These are phyloP conservation scores for Rhaphigaster nebulosa DNA, from an alignment of 2,888 invertebrate species.

Conservation along the genomic window DNA sequence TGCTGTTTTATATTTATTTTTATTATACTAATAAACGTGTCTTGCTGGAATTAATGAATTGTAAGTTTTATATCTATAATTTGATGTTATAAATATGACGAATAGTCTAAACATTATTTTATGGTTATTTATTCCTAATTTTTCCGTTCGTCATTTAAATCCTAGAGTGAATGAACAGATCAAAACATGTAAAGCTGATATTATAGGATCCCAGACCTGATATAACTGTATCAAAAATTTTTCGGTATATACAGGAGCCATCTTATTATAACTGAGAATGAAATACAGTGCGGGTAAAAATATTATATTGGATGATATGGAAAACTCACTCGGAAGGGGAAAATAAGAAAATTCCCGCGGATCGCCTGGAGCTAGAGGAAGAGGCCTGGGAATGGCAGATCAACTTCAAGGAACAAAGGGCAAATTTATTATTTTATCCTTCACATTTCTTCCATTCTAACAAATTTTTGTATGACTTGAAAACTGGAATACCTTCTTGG, in stretches of 20 bases:
- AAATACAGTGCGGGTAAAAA: neutral
- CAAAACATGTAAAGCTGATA: no score
- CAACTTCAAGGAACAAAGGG: neutral
- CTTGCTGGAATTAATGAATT: no score
- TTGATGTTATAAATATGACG: no score
- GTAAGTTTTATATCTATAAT: no score
- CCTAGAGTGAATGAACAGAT: no score
- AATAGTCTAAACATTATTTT: no score
- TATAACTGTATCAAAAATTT: no score
- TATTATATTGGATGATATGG: conserved; percentile 4
- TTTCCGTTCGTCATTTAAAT: no score
- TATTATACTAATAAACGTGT: no score
- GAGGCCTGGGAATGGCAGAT: neutral
- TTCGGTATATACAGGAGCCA: neutral
- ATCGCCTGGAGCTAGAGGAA: neutral
- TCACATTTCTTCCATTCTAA: neutral
- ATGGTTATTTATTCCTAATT: no score
- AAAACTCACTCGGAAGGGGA: neutral
- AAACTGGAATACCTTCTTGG: neutral
- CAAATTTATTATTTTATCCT: neutral
- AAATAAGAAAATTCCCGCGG: neutral
- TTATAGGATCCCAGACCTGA: no score
- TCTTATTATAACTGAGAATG: neutral
- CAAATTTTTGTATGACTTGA: neutral
- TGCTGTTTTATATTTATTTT: no score